Base-by-base conservation (phyloP, 2,797 vertebrate species). In the Margarornis squamiger region DNA sequence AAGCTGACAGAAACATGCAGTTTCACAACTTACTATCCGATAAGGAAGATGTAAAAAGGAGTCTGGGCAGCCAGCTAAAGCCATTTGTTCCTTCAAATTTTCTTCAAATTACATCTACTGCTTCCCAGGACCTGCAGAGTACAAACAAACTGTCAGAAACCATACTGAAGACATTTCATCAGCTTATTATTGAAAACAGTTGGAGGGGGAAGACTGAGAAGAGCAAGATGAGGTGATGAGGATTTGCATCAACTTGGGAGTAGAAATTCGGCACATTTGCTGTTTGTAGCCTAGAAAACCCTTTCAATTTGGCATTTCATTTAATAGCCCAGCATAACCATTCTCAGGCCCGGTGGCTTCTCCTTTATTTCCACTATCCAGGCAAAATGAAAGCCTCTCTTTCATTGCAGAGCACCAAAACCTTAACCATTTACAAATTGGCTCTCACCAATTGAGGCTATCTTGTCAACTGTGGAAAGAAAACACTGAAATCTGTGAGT, bases 31-130 rank as follows among this genome's bases (percentile, higher is more conserved):
- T 97, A 97, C 97, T 98, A 99, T 98, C 98, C 98, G 98, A 96
- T 99, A 99, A 97, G 98, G 98, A 97, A 98, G 98, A 97, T 98
- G 98, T 95, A 99, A 97, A 97, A 99, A 99, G 97, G 99, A 98
- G 97, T 99, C 99, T 70, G 98, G 98, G 96, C 98, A 99, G 93
- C 98, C 98, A 73, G 98, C 98, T 97, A 99, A 98, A 97, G 98
- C 98, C 98, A 99, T 99, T 95, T 97, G 98, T 93, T 97, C 90
- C 90, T 97, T 76, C 96, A 97, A 81, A 86, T 61, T 92, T 95
- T 97, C 93, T 95, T 94, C 97, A 94, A 95, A 93, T 97, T 91
- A 97, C 92, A 97, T 96, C 96, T 97, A 97, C 97, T 93, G 97
- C 95, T 61, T 72, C 71, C 73, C 82, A 65, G 92, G 90, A 97